A percentile compares a stretch with the other conserved stretches of the same genome.
These are phyloP conservation scores for Meteorus colon DNA, from an alignment of 2,888 invertebrate genomes.

Conservation along the genomic window DNA sequence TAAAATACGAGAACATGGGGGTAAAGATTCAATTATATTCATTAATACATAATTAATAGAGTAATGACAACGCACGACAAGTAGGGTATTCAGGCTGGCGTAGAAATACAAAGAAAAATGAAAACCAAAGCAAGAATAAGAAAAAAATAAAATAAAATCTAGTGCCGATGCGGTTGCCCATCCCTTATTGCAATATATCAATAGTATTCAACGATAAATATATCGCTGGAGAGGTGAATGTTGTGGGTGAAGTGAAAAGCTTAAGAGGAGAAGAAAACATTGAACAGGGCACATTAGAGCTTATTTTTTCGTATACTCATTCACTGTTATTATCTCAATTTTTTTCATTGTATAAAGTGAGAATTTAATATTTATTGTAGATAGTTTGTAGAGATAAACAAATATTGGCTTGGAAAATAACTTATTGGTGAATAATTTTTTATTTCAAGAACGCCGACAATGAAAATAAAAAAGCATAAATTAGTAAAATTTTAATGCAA, in stretches of 20 bases:
- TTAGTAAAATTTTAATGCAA: conserved; percentile 40
- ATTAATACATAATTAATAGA: conserved; percentile 52
- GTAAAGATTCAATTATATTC: conserved; percentile 46
- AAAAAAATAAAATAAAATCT: conserved; percentile 44
- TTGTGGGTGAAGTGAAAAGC: conserved; percentile 7
- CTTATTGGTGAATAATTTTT: not conserved
- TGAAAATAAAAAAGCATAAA: conserved; percentile 42
- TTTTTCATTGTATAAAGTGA: not conserved
- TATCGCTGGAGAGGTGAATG: not conserved
- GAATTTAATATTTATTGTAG: not conserved
- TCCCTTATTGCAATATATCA: conserved; percentile 51
- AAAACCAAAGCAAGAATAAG: conserved; percentile 37
- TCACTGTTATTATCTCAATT: conserved; percentile 36
- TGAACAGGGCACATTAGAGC: not conserved
- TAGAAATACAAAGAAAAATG: conserved; percentile 43
- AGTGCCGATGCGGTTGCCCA: conserved; percentile 55
- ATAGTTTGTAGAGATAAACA: not conserved
- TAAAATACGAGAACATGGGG: not conserved
- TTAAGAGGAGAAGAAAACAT: conserved; percentile 6
- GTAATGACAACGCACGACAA: conserved; percentile 49
- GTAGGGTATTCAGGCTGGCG: conserved; percentile 49
- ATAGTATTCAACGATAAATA: conserved; percentile 2
- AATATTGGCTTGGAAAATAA: not conserved
- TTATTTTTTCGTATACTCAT: not conserved
- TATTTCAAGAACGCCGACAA: conserved; percentile 33